Evolutionary conservation across 2,888 invertebrate genomes (phyloP).

Genomic region (Aporophyla nigra): DNA sequence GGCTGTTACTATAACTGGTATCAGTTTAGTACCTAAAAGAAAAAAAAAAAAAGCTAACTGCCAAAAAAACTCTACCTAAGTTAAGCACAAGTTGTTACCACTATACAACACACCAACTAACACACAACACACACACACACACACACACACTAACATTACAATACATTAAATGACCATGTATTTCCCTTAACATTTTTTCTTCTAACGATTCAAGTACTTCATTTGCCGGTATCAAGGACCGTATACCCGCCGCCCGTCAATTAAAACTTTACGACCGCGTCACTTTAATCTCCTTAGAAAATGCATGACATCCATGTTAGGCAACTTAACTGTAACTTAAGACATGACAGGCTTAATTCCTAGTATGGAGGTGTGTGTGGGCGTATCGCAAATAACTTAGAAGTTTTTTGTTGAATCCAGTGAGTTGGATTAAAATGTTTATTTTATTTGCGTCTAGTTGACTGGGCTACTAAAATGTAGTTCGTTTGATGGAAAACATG

Average conservation of each 20-base stretch:
- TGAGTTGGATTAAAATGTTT: neutral
- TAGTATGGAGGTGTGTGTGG: slow-evolving; percentile 48
- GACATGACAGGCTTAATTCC: slow-evolving; percentile 43
- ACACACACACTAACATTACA: no score
- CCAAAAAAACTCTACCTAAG: no score
- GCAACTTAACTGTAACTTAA: slow-evolving; percentile 49
- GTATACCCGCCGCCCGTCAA: slow-evolving; percentile 35
- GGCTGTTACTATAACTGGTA: neutral
- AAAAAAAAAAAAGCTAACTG: no score
- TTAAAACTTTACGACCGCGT: slow-evolving; percentile 55
- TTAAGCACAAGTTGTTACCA: no score
- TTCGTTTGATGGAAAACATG: neutral
- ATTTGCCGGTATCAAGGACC: neutral
- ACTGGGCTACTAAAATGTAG: neutral
- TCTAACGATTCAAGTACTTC: neutral
- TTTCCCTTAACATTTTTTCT: neutral
- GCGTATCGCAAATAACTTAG: slow-evolving; percentile 7
- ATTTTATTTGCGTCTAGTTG: neutral
- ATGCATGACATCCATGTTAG: slow-evolving; percentile 49
- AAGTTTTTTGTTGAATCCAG: slow-evolving; percentile 14
- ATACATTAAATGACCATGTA: neutral
- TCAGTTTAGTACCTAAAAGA: no score
- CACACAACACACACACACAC: no score
- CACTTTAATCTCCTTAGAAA: slow-evolving; percentile 34
- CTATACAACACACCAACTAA: no score